Conservation (phyloP, 2,888 invertebrate genomes). For the Lepidonotus clava region DNA sequence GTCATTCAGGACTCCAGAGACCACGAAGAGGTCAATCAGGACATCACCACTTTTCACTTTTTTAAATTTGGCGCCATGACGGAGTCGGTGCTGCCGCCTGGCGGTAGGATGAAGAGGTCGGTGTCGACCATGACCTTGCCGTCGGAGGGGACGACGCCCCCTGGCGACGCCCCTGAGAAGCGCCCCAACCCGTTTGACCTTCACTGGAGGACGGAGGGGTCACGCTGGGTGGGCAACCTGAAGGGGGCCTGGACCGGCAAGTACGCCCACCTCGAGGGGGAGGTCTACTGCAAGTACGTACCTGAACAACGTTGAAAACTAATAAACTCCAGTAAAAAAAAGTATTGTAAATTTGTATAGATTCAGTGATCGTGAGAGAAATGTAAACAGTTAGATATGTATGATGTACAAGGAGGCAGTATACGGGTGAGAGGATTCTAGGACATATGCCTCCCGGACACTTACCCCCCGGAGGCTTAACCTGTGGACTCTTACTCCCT, state of each 20-base stretch:
- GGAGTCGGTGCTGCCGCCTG: not conserved
- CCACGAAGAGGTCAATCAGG: too few species aligned
- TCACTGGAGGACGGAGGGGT: conserved; percentile 59
- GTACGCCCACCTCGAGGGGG: conserved; percentile 60
- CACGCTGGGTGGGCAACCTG: conserved; percentile 52
- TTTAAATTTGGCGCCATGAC: too few species aligned
- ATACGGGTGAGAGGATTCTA: too few species aligned
- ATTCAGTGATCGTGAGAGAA: too few species aligned
- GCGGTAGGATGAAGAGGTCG: not conserved
- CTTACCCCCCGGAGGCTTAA: too few species aligned
- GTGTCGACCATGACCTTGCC: conserved; percentile 42
- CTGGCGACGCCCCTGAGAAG: not conserved
- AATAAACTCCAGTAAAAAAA: not conserved
- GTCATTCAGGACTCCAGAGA: too few species aligned
- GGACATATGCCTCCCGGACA: too few species aligned
- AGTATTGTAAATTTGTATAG: not conserved
- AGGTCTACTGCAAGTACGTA: conserved; percentile 34
- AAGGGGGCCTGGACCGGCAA: conserved; percentile 52
- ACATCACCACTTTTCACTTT: too few species aligned
- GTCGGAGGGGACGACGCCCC: not conserved
- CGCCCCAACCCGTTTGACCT: conserved; percentile 59
- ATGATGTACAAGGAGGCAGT: too few species aligned
- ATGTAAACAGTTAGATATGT: too few species aligned
- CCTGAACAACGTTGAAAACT: not conserved
- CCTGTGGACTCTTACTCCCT: too few species aligned